Base-by-base conservation (phyloP, 2,797 vertebrate species). In the Acipenser transmontanus region DNA sequence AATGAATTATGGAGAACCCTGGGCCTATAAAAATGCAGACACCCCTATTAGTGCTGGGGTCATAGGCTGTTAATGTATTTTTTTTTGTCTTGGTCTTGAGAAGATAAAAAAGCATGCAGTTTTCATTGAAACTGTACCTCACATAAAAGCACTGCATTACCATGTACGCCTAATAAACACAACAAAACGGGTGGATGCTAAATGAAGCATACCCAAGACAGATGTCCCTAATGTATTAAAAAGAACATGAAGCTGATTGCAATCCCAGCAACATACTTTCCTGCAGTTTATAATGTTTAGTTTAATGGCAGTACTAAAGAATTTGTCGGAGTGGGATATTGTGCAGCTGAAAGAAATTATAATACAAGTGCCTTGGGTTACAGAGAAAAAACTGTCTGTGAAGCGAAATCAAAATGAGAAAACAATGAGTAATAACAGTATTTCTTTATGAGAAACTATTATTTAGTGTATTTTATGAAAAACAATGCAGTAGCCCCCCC, bases 141-240 rank as follows among this genome's bases (percentile, higher is more conserved):
- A 48, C 52, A 65, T 47, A 7, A 59, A 65, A 65, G 64, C 63
- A 52, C 51, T 65, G 20, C 20, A 56, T 57, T 56, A 65, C 52
- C 34, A 49, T 12, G 56, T 48, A 59, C 13, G 50, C 50, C 52
- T 49, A 57, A 57, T 82, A 82, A 78, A 73, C 65, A 62, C 74
- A 78, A 79, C 70, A 69, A 69, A 78, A 71, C 77, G 78, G 78
- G 79, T 78, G 80, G 74, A 76, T 49, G 70, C 75, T 82, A 84
- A 88, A 87, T 89, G 82, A 87, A 75, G 80, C 84, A 75, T 77
- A 76, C 76, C 84, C 67, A 63, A 70, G 73, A 80, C 82, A 88
- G 78, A 85, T 88, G 84, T 84, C 77, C 66, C 74, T 74, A 62
- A 78, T 80, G 71, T 66, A 77, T 79, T 80, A 75, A 72, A 65